Evolutionary conservation across 2,888 invertebrate genomes (phyloP).

Genomic region (Andrena dorsata): DNA sequence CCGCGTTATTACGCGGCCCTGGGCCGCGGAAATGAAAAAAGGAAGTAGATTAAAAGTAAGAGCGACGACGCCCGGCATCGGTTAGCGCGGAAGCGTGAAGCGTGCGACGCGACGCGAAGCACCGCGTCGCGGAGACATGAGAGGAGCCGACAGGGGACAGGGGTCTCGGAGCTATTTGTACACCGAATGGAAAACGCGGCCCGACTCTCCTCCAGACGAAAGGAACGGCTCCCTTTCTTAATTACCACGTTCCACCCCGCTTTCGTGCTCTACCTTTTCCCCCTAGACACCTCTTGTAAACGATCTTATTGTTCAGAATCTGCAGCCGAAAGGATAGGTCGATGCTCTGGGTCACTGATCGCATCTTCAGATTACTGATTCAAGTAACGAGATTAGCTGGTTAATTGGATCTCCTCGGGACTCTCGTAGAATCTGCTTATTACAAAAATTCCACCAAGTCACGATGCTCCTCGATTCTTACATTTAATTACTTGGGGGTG

Average conservation of each 20-base stretch:
- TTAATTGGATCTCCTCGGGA: no score
- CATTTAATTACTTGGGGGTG: no score
- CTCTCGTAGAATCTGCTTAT: no score
- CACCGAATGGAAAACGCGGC: constrained; percentile 70
- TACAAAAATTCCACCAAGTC: no score
- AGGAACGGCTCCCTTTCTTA: constrained; percentile 52
- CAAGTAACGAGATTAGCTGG: neutral
- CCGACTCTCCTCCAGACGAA: constrained; percentile 44
- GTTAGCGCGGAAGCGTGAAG: constrained; percentile 66
- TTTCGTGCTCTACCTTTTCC: neutral
- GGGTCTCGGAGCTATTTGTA: constrained; percentile 81
- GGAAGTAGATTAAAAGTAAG: constrained; percentile 64
- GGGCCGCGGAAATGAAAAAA: constrained; percentile 37
- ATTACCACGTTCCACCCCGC: constrained; percentile 46
- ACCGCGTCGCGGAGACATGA: constrained; percentile 72
- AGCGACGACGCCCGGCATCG: constrained; percentile 52
- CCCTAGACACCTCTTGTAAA: constrained; percentile 1
- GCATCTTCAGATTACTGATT: neutral
- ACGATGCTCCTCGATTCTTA: no score
- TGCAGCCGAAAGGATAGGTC: neutral
- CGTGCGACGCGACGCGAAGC: constrained; percentile 68
- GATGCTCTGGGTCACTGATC: neutral
- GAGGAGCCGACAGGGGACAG: constrained; percentile 76
- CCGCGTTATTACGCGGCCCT: constrained; percentile 4
- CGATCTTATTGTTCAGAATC: constrained; percentile 11